A percentile compares a stretch with the other conserved stretches of the same genome.
Evolutionary conservation across 2,113 vertebrate species (phyloP).

Genomic region (Sterna hirundo): DNA sequence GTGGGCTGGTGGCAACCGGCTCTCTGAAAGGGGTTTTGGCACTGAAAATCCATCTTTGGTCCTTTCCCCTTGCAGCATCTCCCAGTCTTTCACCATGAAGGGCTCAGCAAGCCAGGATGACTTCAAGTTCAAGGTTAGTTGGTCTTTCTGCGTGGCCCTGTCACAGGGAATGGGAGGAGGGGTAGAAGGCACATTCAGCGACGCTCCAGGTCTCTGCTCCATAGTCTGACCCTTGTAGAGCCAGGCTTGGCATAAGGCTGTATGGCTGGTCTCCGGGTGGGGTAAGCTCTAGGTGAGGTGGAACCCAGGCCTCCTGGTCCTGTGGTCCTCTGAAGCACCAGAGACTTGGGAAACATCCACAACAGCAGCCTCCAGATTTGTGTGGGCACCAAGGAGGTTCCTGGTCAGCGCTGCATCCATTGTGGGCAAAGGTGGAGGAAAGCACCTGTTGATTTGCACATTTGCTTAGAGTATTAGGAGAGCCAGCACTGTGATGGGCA

Average conservation of each 20-base stretch:
- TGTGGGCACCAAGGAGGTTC: not conserved
- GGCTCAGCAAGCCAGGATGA: constrained; percentile 95
- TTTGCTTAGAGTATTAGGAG: not conserved
- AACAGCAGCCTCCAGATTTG: no score
- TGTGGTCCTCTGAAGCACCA: not conserved
- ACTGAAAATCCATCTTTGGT: not conserved
- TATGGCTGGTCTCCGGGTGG: not conserved
- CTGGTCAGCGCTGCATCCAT: not conserved
- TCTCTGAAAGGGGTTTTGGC: not conserved
- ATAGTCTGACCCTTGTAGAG: not conserved
- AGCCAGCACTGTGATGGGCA: not conserved
- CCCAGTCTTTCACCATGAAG: constrained; percentile 87
- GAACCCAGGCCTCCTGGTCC: not conserved
- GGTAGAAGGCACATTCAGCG: not conserved
- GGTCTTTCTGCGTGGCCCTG: not conserved
- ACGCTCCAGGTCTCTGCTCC: not conserved
- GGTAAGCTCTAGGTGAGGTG: not conserved
- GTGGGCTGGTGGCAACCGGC: not conserved
- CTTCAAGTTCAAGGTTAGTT: constrained; percentile 90
- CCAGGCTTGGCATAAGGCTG: not conserved
- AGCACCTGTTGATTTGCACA: not conserved
- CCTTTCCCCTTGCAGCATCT: constrained; percentile 72
- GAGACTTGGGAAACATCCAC: not conserved
- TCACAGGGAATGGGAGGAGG: not conserved
- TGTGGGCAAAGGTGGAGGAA: not conserved